phyloP scores from a whole-genome alignment of 2,113 vertebrate species.

The Atrichornis clamosus region DNA sequence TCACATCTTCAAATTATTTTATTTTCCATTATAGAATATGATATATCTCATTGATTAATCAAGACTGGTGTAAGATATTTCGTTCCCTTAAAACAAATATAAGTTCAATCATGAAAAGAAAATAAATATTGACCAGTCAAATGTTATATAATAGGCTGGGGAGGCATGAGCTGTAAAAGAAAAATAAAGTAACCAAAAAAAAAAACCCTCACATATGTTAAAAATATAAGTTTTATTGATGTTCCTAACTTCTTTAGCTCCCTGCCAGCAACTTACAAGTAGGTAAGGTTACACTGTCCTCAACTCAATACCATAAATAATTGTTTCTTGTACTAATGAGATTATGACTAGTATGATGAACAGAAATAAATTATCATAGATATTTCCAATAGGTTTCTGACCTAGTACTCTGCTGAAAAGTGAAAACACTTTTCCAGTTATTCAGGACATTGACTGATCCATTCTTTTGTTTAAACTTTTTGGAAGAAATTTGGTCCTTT shows the following conservation, averaged over 20 bases:
- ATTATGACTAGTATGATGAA: neutral
- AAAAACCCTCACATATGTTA: neutral
- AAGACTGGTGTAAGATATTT: conserved; percentile 3
- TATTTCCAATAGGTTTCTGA: neutral
- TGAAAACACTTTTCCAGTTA: neutral
- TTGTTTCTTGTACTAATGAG: neutral
- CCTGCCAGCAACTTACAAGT: neutral
- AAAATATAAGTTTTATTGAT: neutral
- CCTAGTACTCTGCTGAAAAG: neutral
- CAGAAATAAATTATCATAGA: neutral
- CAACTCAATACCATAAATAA: neutral
- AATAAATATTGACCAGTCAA: neutral
- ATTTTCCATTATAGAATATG: conserved; percentile 44
- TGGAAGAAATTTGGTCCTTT: neutral
- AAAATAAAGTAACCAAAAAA: neutral
- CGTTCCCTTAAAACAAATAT: neutral
- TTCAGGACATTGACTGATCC: neutral
- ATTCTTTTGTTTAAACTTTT: neutral
- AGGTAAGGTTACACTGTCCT: neutral
- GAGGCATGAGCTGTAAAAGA: neutral
- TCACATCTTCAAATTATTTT: conserved; percentile 47
- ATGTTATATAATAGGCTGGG: neutral
- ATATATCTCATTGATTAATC: conserved; percentile 14
- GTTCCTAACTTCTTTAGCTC: neutral
- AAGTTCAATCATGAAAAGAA: neutral